Percentiles rank a stretch among this genome's conserved stretches.
Evolutionary conservation across 2,113 vertebrate genomes (phyloP).

Genomic region (Phodopus roborovskii): DNA sequence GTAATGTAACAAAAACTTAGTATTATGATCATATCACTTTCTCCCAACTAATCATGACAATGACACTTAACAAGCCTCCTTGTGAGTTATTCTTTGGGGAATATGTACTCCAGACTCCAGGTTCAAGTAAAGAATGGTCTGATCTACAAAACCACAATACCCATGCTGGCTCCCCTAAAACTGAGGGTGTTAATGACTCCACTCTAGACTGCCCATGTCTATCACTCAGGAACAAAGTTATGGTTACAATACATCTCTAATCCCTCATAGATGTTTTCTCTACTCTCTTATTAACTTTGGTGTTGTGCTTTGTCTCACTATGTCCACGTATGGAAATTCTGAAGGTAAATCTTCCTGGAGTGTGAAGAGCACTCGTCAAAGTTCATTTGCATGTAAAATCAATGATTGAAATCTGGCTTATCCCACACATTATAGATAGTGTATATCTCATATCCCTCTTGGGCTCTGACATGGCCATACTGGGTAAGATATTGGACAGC

Average conservation of each 20-base stretch:
- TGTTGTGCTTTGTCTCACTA: background rate
- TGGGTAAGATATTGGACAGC: background rate
- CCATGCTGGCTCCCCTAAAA: background rate
- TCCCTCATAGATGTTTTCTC: background rate
- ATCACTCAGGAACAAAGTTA: background rate
- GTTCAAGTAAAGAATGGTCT: background rate
- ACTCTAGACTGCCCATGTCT: background rate
- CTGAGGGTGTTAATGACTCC: background rate
- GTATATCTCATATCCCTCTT: background rate
- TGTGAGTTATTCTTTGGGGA: background rate
- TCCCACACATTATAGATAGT: background rate
- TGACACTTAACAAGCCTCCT: background rate
- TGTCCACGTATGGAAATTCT: background rate
- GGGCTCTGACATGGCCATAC: background rate
- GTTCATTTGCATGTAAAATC: too few relatives aligned
- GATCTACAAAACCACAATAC: background rate
- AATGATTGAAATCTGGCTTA: background rate
- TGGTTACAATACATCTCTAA: background rate
- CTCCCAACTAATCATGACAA: background rate
- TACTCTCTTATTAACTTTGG: background rate
- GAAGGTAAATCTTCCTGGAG: background rate
- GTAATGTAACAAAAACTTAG: background rate
- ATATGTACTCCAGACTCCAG: background rate
- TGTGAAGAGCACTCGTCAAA: background rate
- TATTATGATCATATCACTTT: background rate